Conservation (phyloP, 2,888 invertebrate genomes). For the Blastobasis adustella region DNA sequence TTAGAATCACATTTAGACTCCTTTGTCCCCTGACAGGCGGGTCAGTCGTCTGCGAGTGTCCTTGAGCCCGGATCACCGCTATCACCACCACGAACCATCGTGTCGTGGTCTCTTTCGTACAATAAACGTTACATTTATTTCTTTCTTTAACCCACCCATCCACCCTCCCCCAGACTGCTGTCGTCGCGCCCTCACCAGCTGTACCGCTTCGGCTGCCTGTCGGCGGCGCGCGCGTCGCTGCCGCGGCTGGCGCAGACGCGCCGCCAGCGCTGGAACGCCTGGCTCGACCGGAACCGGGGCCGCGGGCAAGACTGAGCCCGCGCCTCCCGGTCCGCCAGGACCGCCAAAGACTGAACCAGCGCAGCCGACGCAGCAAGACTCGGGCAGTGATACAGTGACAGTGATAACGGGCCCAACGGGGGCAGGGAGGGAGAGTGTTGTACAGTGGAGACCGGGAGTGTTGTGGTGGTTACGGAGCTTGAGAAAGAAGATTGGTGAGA, state of each 20-base stretch:
- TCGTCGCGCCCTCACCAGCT: conserved; percentile 49
- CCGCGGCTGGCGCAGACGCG: conserved; percentile 33
- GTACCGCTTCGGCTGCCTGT: conserved; percentile 49
- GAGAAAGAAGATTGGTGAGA: too few relatives aligned
- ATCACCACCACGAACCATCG: conserved; percentile 1
- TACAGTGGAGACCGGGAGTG: too few relatives aligned
- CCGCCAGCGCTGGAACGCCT: conserved; percentile 36
- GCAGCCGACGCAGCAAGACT: too few relatives aligned
- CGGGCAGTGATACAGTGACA: too few relatives aligned
- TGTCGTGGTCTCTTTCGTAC: not conserved
- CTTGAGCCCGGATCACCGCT: not conserved
- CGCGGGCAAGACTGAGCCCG: not conserved
- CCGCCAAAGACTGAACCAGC: too few relatives aligned
- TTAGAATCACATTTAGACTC: too few relatives aligned
- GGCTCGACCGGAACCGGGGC: conserved; percentile 22
- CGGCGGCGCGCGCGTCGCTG: conserved; percentile 41
- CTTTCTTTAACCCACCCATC: not conserved
- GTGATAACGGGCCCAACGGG: too few relatives aligned
- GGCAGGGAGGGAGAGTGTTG: too few relatives aligned
- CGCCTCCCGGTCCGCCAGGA: not conserved
- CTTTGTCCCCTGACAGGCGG: too few relatives aligned
- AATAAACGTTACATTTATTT: not conserved
- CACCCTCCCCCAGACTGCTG: conserved; percentile 30
- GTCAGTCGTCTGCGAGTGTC: too few relatives aligned
- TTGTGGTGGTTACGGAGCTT: too few relatives aligned